Conservation (phyloP, 2,113 vertebrate genomes). For the Sapayoa aenigma region DNA sequence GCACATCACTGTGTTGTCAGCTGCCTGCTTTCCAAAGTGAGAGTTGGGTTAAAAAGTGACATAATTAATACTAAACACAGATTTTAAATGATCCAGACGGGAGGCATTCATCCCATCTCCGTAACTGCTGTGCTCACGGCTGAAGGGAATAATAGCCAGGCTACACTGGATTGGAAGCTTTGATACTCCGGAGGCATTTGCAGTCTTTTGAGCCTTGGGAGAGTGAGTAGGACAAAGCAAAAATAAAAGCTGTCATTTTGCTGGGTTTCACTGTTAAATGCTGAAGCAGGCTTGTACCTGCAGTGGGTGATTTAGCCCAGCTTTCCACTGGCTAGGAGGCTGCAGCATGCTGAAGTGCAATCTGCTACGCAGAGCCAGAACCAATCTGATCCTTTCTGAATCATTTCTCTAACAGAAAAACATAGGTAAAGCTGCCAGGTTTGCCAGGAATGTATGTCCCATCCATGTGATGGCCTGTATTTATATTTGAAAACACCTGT, state of each 20-base stretch:
- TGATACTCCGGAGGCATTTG: slow-evolving; percentile 2
- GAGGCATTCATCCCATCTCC: background rate
- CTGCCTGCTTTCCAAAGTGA: background rate
- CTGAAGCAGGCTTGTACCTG: slow-evolving; percentile 1
- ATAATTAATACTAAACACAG: background rate
- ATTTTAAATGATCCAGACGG: background rate
- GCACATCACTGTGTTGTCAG: background rate
- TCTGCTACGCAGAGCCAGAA: slow-evolving; percentile 12
- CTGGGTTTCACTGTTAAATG: background rate
- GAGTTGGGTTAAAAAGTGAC: background rate
- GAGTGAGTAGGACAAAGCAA: background rate
- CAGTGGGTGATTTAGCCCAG: background rate
- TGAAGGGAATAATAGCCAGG: background rate
- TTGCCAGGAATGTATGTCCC: background rate
- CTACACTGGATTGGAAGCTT: background rate
- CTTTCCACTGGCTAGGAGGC: background rate
- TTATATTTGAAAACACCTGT: background rate
- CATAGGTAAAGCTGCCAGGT: background rate
- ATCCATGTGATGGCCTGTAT: background rate
- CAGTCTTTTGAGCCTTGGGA: slow-evolving; percentile 3
- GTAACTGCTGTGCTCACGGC: background rate
- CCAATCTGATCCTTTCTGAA: slow-evolving; percentile 33
- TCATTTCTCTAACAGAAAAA: slow-evolving; percentile 24
- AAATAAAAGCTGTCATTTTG: background rate
- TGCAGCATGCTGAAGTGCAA: background rate